phyloP scores from a whole-genome alignment of 2,888 invertebrate genomes.

The Tenthredo livida region DNA sequence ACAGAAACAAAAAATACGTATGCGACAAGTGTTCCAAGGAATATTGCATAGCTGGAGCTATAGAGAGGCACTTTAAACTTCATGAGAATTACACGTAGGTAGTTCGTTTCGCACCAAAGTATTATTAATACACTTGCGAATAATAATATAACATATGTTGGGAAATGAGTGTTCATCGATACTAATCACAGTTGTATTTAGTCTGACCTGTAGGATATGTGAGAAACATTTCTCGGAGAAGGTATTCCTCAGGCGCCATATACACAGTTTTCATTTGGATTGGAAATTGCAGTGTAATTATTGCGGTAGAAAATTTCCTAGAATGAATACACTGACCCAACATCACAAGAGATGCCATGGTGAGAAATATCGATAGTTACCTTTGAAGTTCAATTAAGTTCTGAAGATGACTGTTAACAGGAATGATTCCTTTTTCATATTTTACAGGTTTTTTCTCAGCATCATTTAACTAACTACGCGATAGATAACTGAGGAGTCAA shows the following conservation, averaged over 20 bases:
- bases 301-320: constrained; percentile 8
- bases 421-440: background rate
- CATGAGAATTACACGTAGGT: constrained; percentile 41
- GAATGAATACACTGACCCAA: background rate
- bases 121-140: background rate
- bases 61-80: constrained; percentile 44
- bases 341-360: constrained; percentile 17
- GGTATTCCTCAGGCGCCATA: constrained; percentile 12
- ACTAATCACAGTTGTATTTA: constrained; percentile 20
- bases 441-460: background rate
- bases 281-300: background rate
- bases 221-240: constrained; percentile 39
- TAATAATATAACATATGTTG: background rate
- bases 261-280: background rate
- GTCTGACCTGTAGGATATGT: constrained; percentile 47
- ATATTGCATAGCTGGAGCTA: constrained; percentile 13
- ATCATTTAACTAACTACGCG: background rate
- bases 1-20: constrained; percentile 5
- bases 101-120: background rate
- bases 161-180: background rate
- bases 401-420: background rate
- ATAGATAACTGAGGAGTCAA: background rate
- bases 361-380: background rate
- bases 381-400: background rate
- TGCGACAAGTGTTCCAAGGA: constrained; percentile 46